Conservation (phyloP, 1,140 invertebrate species). For the Microvelia longipes region DNA sequence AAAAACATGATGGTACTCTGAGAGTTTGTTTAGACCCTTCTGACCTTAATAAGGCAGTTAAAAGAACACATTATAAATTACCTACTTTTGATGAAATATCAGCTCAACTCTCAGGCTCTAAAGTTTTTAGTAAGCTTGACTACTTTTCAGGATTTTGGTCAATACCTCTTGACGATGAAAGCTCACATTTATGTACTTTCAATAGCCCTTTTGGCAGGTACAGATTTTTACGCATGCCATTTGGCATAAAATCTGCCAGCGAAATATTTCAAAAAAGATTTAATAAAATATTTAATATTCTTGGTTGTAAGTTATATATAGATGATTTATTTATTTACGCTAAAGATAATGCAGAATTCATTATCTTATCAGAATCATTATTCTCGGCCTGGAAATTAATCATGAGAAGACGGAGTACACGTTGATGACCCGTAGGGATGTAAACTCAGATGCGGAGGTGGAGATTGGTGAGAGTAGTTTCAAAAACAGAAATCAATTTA, state of each 20-base stretch:
- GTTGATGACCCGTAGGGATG: too few species aligned
- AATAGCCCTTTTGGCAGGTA: conserved; percentile 32
- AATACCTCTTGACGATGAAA: conserved; percentile 28
- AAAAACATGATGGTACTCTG: conserved; percentile 17
- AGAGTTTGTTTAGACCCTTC: conserved; percentile 25
- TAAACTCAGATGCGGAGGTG: too few species aligned
- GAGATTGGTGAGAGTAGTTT: too few species aligned
- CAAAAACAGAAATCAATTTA: too few species aligned
- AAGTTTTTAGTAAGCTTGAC: conserved; percentile 10
- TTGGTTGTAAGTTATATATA: too few species aligned
- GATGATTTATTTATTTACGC: too few species aligned
- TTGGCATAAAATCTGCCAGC: conserved; percentile 28
- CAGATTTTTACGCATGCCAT: conserved; percentile 28
- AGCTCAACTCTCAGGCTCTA: conserved; percentile 11
- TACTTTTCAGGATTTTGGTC: conserved; percentile 31
- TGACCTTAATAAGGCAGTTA: conserved; percentile 25
- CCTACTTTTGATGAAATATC: conserved; percentile 16
- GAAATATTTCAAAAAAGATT: too few species aligned
- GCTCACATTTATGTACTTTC: conserved; percentile 31
- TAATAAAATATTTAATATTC: too few species aligned
- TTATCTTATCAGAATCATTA: too few species aligned
- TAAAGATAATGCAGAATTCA: too few species aligned
- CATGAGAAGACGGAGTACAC: too few species aligned
- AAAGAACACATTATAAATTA: conserved; percentile 17
- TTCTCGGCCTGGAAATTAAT: too few species aligned